Evolutionary conservation across 2,113 vertebrate genomes (phyloP), one percentile per base, ranked within the genome.

Genomic region (Rhynchopsitta pachyrhyncha): DNA sequence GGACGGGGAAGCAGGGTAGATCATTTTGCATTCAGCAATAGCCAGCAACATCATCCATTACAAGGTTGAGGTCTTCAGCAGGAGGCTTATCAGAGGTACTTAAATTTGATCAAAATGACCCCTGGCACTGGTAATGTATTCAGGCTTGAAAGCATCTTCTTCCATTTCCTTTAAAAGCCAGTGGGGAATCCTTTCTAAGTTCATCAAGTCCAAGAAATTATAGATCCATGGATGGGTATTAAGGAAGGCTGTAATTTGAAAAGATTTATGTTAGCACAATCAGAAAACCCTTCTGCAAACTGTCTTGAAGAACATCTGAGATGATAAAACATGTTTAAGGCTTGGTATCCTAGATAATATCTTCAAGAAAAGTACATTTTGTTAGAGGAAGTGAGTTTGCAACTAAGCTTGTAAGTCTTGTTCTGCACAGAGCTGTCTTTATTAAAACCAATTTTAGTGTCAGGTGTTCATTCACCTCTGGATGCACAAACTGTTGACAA

Each of bases 111-210:
- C 69, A 93, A 89, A 96, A 88, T 68, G 4, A 77, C 14, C 25
- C 46, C 18, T 57, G 64, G 29, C 1, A 8, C 47, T 82, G 57
- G 49, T 82, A 89, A 82, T 41, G 12, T 73, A 75, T 27, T 85
- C 37, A 93, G 55, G 35, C 78, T 27, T 88, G 23, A 88, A 86
- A 92, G 20, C 46, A 84, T 50, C 69, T 97, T 94, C 79, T 97
- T 22, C n/a, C 20, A 35, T 91, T 94, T 88, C 42, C 28, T 92
- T 95, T 92, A 44, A 93, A 92, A 88, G 64, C 3, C 49, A 66
- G 23, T 35, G 62, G 93, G 66, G 28, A 95, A 85, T 80, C 20
- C 25, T 85, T 88, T 86, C 73, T 86, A 95, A 86, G 63, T 91
- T 49, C 90, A 33, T 49, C 77, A 87, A 44, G 22, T 9, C 22